Percentiles rank a stretch among this genome's conserved stretches.
Evolutionary conservation across 2,888 invertebrate species (phyloP).

Genomic region (Dolichomitus sp.): DNA sequence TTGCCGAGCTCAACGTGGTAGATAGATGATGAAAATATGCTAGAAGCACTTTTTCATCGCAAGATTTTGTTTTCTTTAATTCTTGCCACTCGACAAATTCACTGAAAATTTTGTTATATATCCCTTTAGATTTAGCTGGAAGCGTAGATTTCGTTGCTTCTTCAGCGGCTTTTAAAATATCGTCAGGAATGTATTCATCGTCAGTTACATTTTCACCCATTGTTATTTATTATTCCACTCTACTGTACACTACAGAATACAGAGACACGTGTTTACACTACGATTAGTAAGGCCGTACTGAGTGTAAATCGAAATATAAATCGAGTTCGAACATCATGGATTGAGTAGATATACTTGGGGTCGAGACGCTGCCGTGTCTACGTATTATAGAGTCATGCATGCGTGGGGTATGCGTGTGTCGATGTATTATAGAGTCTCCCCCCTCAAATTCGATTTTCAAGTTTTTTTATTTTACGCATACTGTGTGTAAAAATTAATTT

Average conservation of each 20-base stretch:
- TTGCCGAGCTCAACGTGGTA: neutral
- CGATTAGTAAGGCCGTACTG: slow-evolving; percentile 18
- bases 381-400: neutral
- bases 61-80: neutral
- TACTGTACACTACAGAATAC: too few relatives aligned
- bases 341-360: neutral
- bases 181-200: neutral
- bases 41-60: slow-evolving; percentile 16
- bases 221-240: too few relatives aligned
- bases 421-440: neutral
- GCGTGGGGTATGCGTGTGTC: too few relatives aligned
- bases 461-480: neutral
- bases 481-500: neutral
- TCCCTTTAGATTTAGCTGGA: neutral
- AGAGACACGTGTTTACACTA: neutral
- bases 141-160: neutral
- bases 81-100: neutral
- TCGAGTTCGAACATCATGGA: neutral
- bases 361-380: too few relatives aligned
- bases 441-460: neutral
- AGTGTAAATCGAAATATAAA: slow-evolving; percentile 18
- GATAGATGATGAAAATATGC: slow-evolving; percentile 15
- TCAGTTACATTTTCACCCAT: neutral
- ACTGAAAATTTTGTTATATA: neutral
- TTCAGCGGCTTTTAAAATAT: slow-evolving; percentile 2